Base-by-base conservation (phyloP, 1,140 invertebrate species). In the Euwallacea similis region DNA sequence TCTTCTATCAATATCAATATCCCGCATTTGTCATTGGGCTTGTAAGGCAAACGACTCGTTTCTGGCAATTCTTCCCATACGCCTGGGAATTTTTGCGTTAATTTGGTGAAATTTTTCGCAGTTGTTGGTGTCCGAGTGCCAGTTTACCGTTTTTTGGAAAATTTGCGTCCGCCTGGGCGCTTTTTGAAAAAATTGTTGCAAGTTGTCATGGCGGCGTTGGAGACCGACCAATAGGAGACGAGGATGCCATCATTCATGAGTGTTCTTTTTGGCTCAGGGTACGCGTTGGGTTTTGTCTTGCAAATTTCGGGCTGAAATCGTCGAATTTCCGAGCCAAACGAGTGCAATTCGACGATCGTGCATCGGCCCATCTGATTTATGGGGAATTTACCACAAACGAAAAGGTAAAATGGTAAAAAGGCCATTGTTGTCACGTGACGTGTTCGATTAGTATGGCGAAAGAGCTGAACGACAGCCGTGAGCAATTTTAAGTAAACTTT, bases 201-300 rank as follows among this genome's bases (percentile, higher is more conserved):
- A 79, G 85, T 84, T 85, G 84, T 87, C 84, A 87, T 87, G 86
- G 87, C 87, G 84, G 86, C 82, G 79, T 82, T 77, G 72, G 78
- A 43, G 78, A 82, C 84, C 81, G 81, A 85, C 86, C 86, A 87
- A 88, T 88, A 81, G 83, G 83, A 85, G 81, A 80, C 82, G 81
- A 83, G 82, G 82, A 84, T 85, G 80, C 76, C 81, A 84, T 81
- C 82, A 82, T 85, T 84, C 83, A 83, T 83, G 82, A 76, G 72
- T 78, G 75, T 81, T 78, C 75, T 77, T 80, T 80, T 79, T 81
- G 77, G 77, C 78, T 78, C 84, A 73, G 83, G 82, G 83, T 84
- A 86, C 85, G 86, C 86, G 86, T 87, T 86, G 86, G 83, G 85
- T 81, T 79, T 81, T 80, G 80, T 85, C 85, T 84, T 82, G 82